Base-by-base conservation (phyloP, 2,888 invertebrate species). In the Ornithoptera alexandrae region DNA sequence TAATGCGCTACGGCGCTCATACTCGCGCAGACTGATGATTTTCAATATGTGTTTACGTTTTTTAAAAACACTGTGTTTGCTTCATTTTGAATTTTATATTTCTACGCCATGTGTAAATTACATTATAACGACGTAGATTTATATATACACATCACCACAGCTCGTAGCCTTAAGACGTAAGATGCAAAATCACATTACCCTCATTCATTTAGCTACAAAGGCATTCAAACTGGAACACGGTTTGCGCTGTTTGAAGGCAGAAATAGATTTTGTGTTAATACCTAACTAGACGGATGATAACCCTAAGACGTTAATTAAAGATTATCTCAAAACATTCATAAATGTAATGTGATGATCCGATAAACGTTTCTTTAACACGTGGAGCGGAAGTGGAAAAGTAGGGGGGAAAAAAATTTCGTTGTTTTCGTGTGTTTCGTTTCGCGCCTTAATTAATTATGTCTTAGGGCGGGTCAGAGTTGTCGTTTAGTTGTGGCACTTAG, bases 401-500 rank as follows among this genome's bases (percentile, higher is more conserved):
- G 67, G 62, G 59, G 10, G 57, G 42, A 36, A 24, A 20, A 39
- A 36, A 59, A 30, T 42, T 64, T 67, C 57, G 57, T 67, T 67
- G 70, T 68, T 71, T 67, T 65, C 61, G 67, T 71, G 64, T 60
- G 67, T 68, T 65, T 57, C 70, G 64, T 67, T 71, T 71, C 70
- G 67, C 67, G 61, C 70, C 70, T 86, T 87, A 87, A 90, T 89
- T 88, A 88, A 90, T 89, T 87, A 84, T 77, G 86, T 90, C 91
- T 91, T 91, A 88, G 88, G 88, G 89, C 77, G 88, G 75, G 85
- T 75, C 76, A 79, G 76, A 82, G 82, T 82, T 79, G 75, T 75
- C 74, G 73, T 74, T 75, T 74, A 72, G 73, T 77, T 73, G 73
- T 79, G 80, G 81, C 87, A 89, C 86, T 91, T 85, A 73, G 79